Percentiles rank a stretch among this genome's conserved stretches.
Evolutionary conservation across 2,888 invertebrate genomes (phyloP).

Genomic region (Nomada lathburiana): DNA sequence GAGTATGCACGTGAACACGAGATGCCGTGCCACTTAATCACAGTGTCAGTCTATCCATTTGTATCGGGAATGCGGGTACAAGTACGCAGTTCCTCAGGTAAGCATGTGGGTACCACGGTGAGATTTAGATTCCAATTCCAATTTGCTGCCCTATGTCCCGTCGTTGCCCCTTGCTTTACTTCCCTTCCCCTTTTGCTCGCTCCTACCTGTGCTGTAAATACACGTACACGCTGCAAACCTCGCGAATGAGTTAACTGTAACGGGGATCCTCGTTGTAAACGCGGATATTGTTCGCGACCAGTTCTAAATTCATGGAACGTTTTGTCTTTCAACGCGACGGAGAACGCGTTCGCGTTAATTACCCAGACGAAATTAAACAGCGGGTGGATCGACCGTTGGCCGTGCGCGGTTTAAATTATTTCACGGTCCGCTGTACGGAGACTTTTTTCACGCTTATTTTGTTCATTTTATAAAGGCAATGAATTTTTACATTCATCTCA

Average conservation of each 20-base stretch:
- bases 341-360: conserved; percentile 31
- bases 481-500: too few relatives aligned
- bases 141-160: conserved; percentile 54
- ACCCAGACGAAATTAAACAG: conserved; percentile 11
- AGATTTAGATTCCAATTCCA: conserved; percentile 71
- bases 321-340: conserved; percentile 23
- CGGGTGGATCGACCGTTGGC: conserved; percentile 17
- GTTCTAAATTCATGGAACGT: conserved; percentile 42
- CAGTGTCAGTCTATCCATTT: conserved; percentile 62
- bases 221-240: background rate
- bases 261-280: conserved; percentile 48
- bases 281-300: conserved; percentile 31
- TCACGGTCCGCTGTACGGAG: too few relatives aligned
- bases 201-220: background rate
- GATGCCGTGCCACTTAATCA: conserved; percentile 65
- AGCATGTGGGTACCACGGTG: conserved; percentile 59
- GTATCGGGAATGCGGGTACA: conserved; percentile 70
- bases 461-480: too few relatives aligned
- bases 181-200: background rate
- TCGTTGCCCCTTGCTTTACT: conserved; percentile 8
- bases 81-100: conserved; percentile 51
- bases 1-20: conserved; percentile 41
- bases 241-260: conserved; percentile 49
- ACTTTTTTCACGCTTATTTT: too few relatives aligned
- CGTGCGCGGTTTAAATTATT: too few relatives aligned